Conservation (phyloP, 2,113 vertebrate genomes). For the Bucco capensis region DNA sequence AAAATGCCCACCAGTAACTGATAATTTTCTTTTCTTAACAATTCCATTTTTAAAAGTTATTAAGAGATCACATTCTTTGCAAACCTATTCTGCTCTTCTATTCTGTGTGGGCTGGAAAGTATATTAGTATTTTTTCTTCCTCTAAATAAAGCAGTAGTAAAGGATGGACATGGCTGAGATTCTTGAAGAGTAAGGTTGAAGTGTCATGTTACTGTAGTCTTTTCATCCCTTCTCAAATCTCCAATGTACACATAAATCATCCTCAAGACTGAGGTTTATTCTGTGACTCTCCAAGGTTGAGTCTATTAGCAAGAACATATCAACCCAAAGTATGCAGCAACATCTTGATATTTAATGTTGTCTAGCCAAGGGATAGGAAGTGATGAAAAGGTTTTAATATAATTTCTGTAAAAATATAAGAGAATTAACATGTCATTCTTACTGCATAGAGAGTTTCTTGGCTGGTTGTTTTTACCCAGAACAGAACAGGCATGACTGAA, state of each 20-base stretch:
- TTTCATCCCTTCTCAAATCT: not conserved
- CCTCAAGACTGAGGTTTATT: not conserved
- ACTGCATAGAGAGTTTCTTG: not conserved
- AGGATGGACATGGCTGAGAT: not conserved
- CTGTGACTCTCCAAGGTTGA: not conserved
- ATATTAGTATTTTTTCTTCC: not conserved
- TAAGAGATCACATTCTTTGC: not conserved
- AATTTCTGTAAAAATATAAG: not conserved
- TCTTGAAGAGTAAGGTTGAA: not conserved
- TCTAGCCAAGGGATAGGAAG: not conserved
- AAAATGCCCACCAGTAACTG: accelerated
- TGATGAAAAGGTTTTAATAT: not conserved
- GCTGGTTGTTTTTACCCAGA: not conserved
- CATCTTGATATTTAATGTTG: not conserved
- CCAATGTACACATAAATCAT: not conserved
- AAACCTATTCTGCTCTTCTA: not conserved
- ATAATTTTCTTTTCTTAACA: not conserved
- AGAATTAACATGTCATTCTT: not conserved
- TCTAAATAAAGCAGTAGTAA: not conserved
- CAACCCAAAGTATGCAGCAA: not conserved
- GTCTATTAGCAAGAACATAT: not conserved
- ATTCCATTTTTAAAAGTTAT: too few species aligned
- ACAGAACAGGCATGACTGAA: not conserved
- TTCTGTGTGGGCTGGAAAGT: not conserved
- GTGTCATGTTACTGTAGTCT: not conserved